These are phyloP conservation scores for Myotis brandtii DNA, from an alignment of 2,113 vertebrate species.

Conservation along the genomic window DNA sequence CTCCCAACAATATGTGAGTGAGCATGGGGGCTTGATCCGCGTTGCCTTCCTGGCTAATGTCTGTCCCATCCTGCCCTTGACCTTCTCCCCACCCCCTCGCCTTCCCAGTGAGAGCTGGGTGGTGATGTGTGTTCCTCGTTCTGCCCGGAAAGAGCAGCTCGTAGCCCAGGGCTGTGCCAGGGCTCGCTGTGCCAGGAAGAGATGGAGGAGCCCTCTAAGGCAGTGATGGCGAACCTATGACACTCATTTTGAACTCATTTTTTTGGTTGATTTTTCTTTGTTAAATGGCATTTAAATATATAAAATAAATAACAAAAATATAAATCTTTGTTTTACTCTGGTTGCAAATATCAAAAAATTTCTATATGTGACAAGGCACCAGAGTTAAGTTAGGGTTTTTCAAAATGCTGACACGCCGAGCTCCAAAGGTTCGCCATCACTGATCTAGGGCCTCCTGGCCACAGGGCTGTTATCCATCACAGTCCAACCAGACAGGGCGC, in stretches of 20 bases:
- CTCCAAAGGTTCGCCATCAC: no score
- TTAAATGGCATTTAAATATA: no score
- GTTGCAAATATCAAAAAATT: no score
- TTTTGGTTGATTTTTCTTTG: no score
- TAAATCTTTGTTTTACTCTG: no score
- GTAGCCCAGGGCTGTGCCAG: neutral
- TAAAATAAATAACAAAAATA: no score
- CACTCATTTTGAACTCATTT: no score
- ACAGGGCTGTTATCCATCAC: neutral
- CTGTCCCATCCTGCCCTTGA: neutral
- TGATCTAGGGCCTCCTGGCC: neutral
- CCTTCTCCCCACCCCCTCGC: neutral
- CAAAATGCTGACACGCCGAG: no score
- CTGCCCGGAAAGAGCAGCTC: neutral
- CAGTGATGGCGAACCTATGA: no score
- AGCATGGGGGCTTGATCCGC: neutral
- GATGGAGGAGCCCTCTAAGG: neutral
- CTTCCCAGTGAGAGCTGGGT: neutral
- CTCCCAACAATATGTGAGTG: neutral
- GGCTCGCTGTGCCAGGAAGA: fast-evolving
- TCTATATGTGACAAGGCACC: no score
- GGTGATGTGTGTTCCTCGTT: no score
- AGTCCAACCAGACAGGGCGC: neutral
- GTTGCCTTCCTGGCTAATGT: neutral
- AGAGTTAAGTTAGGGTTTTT: no score